phyloP scores from a whole-genome alignment of 2,888 invertebrate genomes.

The Drosophila flavopinicola region DNA sequence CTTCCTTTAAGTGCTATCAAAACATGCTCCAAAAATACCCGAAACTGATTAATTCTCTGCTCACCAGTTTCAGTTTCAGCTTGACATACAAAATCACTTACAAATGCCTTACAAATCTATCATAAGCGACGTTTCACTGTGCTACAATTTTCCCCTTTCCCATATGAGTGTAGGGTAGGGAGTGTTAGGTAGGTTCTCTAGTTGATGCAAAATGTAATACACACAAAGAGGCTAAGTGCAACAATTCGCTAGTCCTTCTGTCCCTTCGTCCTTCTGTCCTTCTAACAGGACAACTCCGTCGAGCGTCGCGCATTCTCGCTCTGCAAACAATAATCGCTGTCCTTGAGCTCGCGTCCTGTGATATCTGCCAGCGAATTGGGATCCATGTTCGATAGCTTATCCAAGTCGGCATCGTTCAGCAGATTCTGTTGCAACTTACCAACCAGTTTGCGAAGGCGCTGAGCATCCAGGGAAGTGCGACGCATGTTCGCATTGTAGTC shows the following conservation, averaged over 20 bases:
- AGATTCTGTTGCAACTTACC: conserved; percentile 91
- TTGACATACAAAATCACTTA: conserved; percentile 63
- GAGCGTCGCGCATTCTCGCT: conserved; percentile 92
- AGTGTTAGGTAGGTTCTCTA: conserved; percentile 36
- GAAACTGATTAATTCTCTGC: conserved; percentile 21
- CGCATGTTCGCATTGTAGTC: conserved; percentile 71
- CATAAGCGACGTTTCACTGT: conserved; percentile 69
- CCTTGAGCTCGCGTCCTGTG: conserved; percentile 86
- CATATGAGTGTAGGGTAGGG: conserved; percentile 6
- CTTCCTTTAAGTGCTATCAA: conserved; percentile 52
- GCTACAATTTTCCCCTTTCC: too few species aligned
- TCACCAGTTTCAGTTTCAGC: conserved; percentile 33
- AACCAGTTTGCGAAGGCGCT: conserved; percentile 88
- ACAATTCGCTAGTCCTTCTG: background rate
- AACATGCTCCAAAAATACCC: conserved; percentile 72
- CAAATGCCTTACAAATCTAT: conserved; percentile 72
- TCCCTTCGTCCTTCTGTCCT: background rate
- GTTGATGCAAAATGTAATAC: conserved; percentile 9
- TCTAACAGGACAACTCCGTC: conserved; percentile 89
- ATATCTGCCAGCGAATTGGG: conserved; percentile 93
- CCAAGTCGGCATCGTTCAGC: conserved; percentile 92
- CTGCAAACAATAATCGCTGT: conserved; percentile 88
- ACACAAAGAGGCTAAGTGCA: conserved; percentile 18
- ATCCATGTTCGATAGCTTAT: conserved; percentile 94
- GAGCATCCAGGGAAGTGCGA: conserved; percentile 68